Base-by-base conservation (phyloP, 2,888 invertebrate genomes). In the Vesta saturnalis region DNA sequence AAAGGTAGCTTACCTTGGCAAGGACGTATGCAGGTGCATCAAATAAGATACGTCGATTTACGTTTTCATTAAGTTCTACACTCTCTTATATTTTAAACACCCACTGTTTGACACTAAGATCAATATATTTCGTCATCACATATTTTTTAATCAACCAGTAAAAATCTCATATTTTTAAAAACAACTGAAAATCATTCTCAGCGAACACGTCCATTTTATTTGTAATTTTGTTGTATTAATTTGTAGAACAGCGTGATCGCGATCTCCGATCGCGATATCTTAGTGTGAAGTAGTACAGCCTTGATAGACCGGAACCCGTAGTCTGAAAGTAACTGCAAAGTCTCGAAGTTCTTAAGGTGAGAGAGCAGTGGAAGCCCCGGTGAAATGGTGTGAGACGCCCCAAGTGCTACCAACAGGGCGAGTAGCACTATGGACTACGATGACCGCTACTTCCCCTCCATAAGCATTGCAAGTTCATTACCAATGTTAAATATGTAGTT, bases 1-100 rank as follows among this genome's bases (percentile, higher is more conserved):
- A 64, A 59, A 54, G 55, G 49, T 47, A 21, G 72, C 72, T 72
- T 69, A 72, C 72, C 72, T 72, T 72, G 72, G n/a, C 67, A 69
- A 72, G 72, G 72, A 52, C 72, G 69, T 22, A 21, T 47, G 62
- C 49, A 23, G 56, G 54, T 39, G 39, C 12, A 67, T 35, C 22
- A 64, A 63, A 56, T 46, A 52, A 52, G 56, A 22, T 63, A 39
- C 39, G 59, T 64, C 39, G 35, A 39, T 58, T 21, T 46, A 56
- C 62, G 46, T 56, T 56, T 63, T 56, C 21, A 63, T 55, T 47
- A 46, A 52, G 64, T 52, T 63, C 23, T n/a, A n/a, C n/a, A n/a
- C n/a, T n/a, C n/a, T n/a, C n/a, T n/a, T n/a, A n/a, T n/a, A n/a
- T n/a, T n/a, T n/a, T n/a, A n/a, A n/a, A n/a, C n/a, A n/a, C n/a